Evolutionary conservation across 2,113 vertebrate genomes (phyloP).

Genomic region (Emydura subglobosa): DNA sequence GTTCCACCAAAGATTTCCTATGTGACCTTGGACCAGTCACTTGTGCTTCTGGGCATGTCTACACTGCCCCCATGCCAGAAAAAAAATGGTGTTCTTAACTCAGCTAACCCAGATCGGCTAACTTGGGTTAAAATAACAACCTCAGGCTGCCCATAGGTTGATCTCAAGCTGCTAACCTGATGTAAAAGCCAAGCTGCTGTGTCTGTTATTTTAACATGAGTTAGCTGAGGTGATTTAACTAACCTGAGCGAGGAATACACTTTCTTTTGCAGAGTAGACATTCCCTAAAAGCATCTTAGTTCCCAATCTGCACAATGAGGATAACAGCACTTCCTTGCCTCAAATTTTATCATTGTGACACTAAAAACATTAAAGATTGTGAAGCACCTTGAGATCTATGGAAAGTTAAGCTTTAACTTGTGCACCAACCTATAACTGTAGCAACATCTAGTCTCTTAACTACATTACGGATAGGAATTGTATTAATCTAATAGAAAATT

Average conservation of each 20-base stretch:
- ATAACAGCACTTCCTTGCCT: neutral
- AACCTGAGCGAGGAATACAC: neutral
- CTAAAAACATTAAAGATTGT: neutral
- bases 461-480: constrained; percentile 23
- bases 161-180: neutral
- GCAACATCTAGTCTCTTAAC: neutral
- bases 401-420: constrained; percentile 2
- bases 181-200: neutral
- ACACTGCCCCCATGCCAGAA: neutral
- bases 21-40: neutral
- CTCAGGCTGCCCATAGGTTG: neutral
- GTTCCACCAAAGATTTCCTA: neutral
- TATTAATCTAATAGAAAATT: neutral
- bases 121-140: no score
- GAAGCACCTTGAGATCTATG: neutral
- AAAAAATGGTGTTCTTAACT: neutral
- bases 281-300: neutral
- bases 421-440: constrained; percentile 18
- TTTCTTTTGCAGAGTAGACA: neutral
- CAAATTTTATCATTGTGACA: neutral
- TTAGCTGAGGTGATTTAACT: neutral
- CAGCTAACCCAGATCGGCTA: neutral
- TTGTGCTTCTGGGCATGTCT: neutral
- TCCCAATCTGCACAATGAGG: neutral
- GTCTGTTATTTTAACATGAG: neutral